phyloP scores from a whole-genome alignment of 2,797 vertebrate genomes.

The Coregonus suidteri region DNA sequence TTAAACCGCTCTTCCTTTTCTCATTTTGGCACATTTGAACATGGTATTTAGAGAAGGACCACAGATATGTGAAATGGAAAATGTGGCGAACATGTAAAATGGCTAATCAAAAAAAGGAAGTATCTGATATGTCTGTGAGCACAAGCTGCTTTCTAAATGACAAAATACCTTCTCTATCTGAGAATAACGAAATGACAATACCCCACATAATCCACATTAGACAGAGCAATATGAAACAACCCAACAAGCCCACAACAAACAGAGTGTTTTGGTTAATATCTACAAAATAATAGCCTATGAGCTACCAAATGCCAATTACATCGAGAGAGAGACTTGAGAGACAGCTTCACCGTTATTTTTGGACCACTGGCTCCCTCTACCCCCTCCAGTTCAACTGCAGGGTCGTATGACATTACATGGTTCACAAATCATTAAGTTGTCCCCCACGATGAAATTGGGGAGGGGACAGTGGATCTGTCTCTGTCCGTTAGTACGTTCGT shows the following conservation, averaged over 20 bases:
- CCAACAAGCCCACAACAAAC: not conserved
- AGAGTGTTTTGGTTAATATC: not conserved
- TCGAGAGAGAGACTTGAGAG: not conserved
- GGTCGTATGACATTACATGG: not conserved
- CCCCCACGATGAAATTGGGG: too few relatives aligned
- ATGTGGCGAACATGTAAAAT: not conserved
- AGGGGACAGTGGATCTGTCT: too few relatives aligned
- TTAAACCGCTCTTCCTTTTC: not conserved
- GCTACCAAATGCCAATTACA: not conserved
- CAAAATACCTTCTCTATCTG: not conserved
- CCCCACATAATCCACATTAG: not conserved
- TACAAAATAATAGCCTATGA: not conserved
- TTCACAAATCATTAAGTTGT: not conserved
- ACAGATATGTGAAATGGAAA: not conserved
- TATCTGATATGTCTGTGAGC: not conserved
- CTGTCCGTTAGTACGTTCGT: too few relatives aligned
- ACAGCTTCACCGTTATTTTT: not conserved
- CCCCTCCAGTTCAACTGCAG: not conserved
- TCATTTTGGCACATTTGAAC: not conserved
- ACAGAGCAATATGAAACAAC: not conserved
- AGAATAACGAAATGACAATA: not conserved
- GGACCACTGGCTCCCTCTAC: constrained; percentile 7
- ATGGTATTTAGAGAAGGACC: not conserved
- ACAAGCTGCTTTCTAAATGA: not conserved
- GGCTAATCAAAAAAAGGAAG: not conserved